Conservation (phyloP, 2,797 vertebrate genomes). For the Orestias chungarensis region DNA sequence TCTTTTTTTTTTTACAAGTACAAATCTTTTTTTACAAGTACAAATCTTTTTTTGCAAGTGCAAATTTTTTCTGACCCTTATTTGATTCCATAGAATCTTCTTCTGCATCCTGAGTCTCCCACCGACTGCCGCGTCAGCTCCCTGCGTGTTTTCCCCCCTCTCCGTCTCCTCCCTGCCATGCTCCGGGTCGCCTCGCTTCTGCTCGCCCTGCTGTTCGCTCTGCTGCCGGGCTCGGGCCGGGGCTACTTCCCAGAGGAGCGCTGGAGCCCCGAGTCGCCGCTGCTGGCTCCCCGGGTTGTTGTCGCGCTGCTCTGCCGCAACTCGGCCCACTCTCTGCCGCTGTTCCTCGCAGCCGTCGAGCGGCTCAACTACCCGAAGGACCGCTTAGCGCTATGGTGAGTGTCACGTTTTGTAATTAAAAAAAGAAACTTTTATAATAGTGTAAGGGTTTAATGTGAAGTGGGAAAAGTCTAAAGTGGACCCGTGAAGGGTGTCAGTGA, state of each 20-base stretch:
- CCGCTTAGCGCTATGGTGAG: conserved; percentile 90
- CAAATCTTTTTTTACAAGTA: no score
- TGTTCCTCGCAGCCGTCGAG: conserved; percentile 86
- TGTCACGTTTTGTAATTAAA: conserved; percentile 64
- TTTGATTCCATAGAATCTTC: no score
- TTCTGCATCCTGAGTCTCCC: conserved; percentile 11
- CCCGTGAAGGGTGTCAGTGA: fast-evolving
- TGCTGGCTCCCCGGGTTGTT: conserved; percentile 85
- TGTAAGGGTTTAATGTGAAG: no score
- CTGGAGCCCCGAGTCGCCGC: conserved; percentile 89
- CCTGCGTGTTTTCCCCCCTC: conserved; percentile 15
- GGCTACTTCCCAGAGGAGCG: conserved; percentile 93
- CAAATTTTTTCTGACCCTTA: no score
- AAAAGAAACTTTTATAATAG: no score
- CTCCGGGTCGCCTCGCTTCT: conserved; percentile 64
- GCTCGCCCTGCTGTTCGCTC: conserved; percentile 57
- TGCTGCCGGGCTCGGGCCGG: conserved; percentile 58
- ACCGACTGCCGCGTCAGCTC: conserved; percentile 34
- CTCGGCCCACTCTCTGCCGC: conserved; percentile 87
- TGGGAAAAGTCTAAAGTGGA: conserved; percentile 11
- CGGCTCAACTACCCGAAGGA: conserved; percentile 89
- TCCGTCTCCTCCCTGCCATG: conserved; percentile 69
- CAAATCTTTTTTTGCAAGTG: no score
- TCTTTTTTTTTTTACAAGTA: no score
- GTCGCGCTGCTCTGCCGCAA: conserved; percentile 89